These are phyloP conservation scores for Plecturocebus donacophilus DNA, from an alignment of 2,113 vertebrate species.

Conservation along the genomic window DNA sequence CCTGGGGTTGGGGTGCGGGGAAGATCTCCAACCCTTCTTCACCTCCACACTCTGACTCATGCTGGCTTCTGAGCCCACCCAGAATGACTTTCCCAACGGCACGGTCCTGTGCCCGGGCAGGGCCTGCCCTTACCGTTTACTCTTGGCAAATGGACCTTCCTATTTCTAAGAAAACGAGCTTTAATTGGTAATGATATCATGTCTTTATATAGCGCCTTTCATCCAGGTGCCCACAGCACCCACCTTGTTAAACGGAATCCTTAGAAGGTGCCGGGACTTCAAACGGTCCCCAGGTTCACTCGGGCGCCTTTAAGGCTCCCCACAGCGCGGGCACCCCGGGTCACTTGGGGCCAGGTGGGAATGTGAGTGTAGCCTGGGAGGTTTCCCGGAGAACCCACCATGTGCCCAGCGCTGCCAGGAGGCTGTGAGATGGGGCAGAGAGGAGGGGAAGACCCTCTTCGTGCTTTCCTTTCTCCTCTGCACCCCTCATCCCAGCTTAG, in stretches of 20 bases:
- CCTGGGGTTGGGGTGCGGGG: background rate
- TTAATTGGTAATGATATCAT: conserved; percentile 62
- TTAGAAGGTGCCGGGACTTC: conserved; percentile 60
- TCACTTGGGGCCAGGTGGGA: background rate
- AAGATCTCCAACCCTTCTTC: background rate
- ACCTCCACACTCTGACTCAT: background rate
- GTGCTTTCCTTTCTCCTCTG: background rate
- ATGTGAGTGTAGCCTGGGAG: background rate
- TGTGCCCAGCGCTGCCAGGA: background rate
- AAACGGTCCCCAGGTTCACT: conserved; percentile 28
- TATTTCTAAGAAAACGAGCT: conserved; percentile 67
- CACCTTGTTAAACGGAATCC: conserved; percentile 34
- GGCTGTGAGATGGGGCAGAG: background rate
- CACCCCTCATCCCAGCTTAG: background rate
- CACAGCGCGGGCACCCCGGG: background rate
- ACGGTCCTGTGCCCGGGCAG: background rate
- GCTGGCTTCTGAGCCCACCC: conserved; percentile 23
- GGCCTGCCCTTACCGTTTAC: background rate
- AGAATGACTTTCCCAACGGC: background rate
- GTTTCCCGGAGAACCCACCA: background rate
- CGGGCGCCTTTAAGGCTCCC: conserved; percentile 50
- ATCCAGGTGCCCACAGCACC: conserved; percentile 24
- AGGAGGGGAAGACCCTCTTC: too few relatives aligned
- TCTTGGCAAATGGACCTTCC: conserved; percentile 60
- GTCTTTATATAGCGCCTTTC: conserved; percentile 46